A percentile compares a stretch with the other conserved stretches of the same genome.
Conservation (phyloP, 53 echinoderm and acorn worm genomes). For the Paelopatides confundens region DNA sequence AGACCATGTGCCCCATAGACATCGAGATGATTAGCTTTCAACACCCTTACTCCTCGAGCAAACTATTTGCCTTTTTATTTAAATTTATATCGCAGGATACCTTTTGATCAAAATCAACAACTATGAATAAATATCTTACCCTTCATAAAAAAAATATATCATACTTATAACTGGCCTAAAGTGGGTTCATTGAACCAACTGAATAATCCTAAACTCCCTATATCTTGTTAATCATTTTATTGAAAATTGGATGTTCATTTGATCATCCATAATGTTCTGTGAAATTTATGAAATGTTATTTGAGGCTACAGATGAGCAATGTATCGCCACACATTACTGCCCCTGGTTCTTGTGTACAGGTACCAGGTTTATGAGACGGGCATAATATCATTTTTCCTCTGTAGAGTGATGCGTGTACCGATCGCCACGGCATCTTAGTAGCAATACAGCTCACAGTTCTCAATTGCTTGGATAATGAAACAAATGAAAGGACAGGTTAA, state of each 20-base stretch:
- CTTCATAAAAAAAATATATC: background rate
- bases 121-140: background rate
- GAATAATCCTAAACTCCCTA: background rate
- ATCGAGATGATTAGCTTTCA: constrained; percentile 35
- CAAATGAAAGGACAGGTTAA: constrained; percentile 8
- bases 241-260: constrained; percentile 31
- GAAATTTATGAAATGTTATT: background rate
- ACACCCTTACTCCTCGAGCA: background rate
- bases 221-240: background rate
- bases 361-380: background rate
- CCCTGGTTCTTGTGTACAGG: background rate
- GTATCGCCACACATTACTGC: background rate
- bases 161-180: background rate
- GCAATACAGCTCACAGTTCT: background rate
- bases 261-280: constrained; percentile 31
- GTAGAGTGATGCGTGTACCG: background rate
- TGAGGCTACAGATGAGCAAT: background rate
- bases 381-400: background rate
- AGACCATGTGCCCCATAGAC: constrained; percentile 7
- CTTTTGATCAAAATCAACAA: background rate
- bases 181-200: constrained; percentile 17
- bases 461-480: constrained; percentile 20
- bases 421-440: background rate
- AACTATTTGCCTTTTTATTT: background rate
- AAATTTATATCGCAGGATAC: too few relatives aligned